These are phyloP conservation scores for Cossypha caffra DNA, from an alignment of 2,797 vertebrate genomes.

Conservation along the genomic window DNA sequence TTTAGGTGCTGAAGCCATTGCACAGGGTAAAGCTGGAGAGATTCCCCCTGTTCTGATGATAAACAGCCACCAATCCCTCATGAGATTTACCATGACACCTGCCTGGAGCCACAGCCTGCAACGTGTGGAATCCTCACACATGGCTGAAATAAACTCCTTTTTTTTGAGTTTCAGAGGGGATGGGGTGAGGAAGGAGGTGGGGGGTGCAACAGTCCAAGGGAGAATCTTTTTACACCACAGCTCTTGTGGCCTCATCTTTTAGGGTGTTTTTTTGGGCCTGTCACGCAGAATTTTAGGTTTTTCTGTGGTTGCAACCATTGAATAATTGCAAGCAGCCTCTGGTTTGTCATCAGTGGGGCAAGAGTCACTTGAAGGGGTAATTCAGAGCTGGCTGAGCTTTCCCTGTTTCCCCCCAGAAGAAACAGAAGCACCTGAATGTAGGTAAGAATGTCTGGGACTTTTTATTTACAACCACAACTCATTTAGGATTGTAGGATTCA, in stretches of 20 bases:
- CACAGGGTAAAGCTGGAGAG: constrained; percentile 5
- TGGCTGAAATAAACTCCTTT: background rate
- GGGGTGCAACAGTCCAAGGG: background rate
- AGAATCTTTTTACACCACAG: background rate
- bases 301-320: background rate
- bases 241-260: background rate
- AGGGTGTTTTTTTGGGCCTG: background rate
- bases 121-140: background rate
- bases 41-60: background rate
- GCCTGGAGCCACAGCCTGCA: background rate
- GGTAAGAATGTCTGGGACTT: background rate
- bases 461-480: background rate
- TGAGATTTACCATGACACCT: background rate
- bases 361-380: background rate
- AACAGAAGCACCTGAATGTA: background rate
- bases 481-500: background rate
- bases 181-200: background rate
- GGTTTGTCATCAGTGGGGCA: background rate
- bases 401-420: background rate
- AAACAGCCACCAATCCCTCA: background rate
- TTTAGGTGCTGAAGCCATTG: background rate
- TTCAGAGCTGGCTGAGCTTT: background rate
- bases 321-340: background rate
- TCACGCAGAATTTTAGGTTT: background rate
- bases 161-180: background rate